Evolutionary conservation across 2,797 vertebrate genomes (phyloP), one percentile per base, ranked within the genome.

Genomic region (Thalassophryne amazonica): DNA sequence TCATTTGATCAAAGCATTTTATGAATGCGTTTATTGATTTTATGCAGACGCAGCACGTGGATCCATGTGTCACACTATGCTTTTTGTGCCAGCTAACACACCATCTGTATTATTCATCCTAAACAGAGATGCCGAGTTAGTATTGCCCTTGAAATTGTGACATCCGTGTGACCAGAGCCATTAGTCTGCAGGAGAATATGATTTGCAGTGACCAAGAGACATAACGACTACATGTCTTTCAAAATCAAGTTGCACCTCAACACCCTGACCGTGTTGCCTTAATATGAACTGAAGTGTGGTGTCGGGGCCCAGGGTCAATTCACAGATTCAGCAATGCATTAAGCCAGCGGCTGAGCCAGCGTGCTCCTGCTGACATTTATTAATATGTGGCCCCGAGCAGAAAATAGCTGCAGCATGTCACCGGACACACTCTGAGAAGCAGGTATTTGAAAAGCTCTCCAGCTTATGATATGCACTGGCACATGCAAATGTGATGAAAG

Each of bases 161-260:
- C 78, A 54, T 65, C 40, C 25, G 12, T 17, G 46, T 67, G 82
- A 85, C 83, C 86, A 47, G 64, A 63, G 62, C 71, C 67, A 52
- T 51, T 63, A 39, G 61, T 81, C 58, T 48, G 13, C 19, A 34
- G 43, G 74, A 58, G 69, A 62, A 59, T 63, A 62, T 71, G 73
- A 86, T 78, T 75, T 73, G 81, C 76, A 75, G 68, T 49, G 49
- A 76, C 79, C 63, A 65, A 41, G 66, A 60, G 72, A 55, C 81
- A 85, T 86, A 89, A 89, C 55, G 61, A 84, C 83, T 43, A 61
- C 57, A 50, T 71, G 87, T 88, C 87, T 69, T 66, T 88, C 84
- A 84, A 76, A 82, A 81, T 84, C 81, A 82, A 79, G 76, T 68
- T 47, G 77, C 77, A 68, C 72, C 72, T 76, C 78, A 54, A 60